Evolutionary conservation across 2,113 vertebrate genomes (phyloP), one percentile per base, ranked within the genome.

Genomic region (Emydura subglobosa): DNA sequence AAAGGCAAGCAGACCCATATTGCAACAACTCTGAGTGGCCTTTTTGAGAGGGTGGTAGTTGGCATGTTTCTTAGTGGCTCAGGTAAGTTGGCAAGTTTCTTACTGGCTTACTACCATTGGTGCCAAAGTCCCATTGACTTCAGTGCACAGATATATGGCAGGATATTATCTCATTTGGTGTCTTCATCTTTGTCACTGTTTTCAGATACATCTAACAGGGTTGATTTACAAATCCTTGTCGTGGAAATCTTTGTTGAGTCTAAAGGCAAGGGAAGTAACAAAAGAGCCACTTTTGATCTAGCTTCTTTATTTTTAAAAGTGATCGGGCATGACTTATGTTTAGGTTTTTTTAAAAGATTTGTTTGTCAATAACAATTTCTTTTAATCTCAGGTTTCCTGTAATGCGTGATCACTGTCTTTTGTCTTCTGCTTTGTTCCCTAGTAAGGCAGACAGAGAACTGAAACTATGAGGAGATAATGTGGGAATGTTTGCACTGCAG

Each of bases 1-100:
- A 96, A 92, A 96, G 80, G 65, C 80, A 93, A 95, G 83, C 7
- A 83, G 84, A 13, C 90, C 44, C n/a, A 96, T n/a, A 83, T 55
- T 78, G 83, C 92, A 96, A 61, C 39, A 87, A 80, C 29, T 34
- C 5, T 47, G 94, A 95, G 79, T 11, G 59, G 17, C 49, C 86
- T 95, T 79, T 95, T 55, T 90, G 61, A 87, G 34, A 39, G 92
- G 90, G 80, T 88, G 87, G 90, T 91, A 91, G 90, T 87, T 90
- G 53, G 24, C 55, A 83, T 10, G 42, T 78, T 85, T 93, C 7
- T n/a, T 65, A 19, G 17, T 17, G 47, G 47, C 47, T 47, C 47
- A 47, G 47, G 47, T 47, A 47, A 91, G 90, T 87, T 90, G 53
- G 24, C 55, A 83, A 12, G 39, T 78, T 85, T 93, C 47, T 47